Evolutionary conservation across 2,888 invertebrate genomes (phyloP).

Genomic region (Ochlodes sylvanus): DNA sequence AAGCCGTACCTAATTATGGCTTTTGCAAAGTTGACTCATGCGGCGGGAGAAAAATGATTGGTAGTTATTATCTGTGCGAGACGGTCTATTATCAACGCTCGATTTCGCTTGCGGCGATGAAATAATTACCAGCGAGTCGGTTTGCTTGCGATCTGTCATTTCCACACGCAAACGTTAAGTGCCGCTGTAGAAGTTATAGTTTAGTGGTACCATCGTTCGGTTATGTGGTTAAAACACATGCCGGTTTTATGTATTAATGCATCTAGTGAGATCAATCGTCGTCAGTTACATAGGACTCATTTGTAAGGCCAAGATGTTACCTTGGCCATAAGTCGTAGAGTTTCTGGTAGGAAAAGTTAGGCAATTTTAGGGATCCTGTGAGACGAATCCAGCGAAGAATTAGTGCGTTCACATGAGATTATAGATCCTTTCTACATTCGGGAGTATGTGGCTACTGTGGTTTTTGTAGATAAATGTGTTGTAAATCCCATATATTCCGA

Average conservation of each 20-base stretch:
- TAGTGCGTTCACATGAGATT: too few relatives aligned
- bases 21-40: conserved; percentile 60
- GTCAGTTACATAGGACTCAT: background rate
- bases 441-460: too few relatives aligned
- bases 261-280: background rate
- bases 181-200: conserved; percentile 30
- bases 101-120: conserved; percentile 38
- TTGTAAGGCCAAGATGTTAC: too few relatives aligned
- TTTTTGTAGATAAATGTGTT: too few relatives aligned
- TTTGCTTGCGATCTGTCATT: conserved; percentile 31
- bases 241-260: background rate
- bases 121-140: conserved; percentile 29
- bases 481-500: too few relatives aligned
- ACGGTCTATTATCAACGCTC: conserved; percentile 40
- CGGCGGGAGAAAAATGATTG: conserved; percentile 50
- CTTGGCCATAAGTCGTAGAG: too few relatives aligned
- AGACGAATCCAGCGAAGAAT: too few relatives aligned
- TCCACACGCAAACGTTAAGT: conserved; percentile 36
- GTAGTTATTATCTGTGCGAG: conserved; percentile 45
- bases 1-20: conserved; percentile 76
- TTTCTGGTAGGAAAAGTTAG: too few relatives aligned
- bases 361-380: too few relatives aligned
- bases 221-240: conserved; percentile 4
- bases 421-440: too few relatives aligned
- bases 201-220: conserved; percentile 19